These are phyloP conservation scores for Coleophora deauratella DNA, from an alignment of 2,888 invertebrate species.

Conservation along the genomic window DNA sequence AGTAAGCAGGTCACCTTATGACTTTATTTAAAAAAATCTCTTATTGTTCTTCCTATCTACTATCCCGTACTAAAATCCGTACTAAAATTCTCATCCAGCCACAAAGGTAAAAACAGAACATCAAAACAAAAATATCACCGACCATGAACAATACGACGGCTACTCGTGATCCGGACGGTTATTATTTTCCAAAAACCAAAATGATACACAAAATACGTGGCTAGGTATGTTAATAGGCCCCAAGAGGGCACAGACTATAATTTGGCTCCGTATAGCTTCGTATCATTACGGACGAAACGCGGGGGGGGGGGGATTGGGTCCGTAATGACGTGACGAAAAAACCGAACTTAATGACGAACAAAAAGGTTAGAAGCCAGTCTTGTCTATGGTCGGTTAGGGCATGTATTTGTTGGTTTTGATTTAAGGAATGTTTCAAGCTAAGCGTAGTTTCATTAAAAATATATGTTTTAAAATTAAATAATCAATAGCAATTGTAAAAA, in stretches of 20 bases:
- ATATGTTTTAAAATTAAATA: too few species aligned
- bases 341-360: slow-evolving; percentile 43
- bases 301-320: slow-evolving; percentile 36
- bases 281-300: slow-evolving; percentile 56
- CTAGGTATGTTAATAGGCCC: slow-evolving; percentile 65
- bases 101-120: too few species aligned
- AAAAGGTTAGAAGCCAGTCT: slow-evolving; percentile 39
- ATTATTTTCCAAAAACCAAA: slow-evolving; percentile 38
- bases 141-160: neutral
- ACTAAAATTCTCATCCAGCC: too few species aligned
- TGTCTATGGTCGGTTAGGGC: slow-evolving; percentile 34
- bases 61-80: too few species aligned
- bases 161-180: slow-evolving; percentile 3
- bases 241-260: slow-evolving; percentile 51
- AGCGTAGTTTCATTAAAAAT: too few species aligned
- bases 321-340: slow-evolving; percentile 53
- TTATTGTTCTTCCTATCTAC: too few species aligned
- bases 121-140: too few species aligned
- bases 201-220: slow-evolving; percentile 45
- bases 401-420: too few species aligned
- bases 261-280: slow-evolving; percentile 60
- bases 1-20: too few species aligned
- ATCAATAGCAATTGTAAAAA: too few species aligned
- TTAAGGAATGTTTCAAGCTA: too few species aligned
- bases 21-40: too few species aligned